Evolutionary conservation across 2,888 invertebrate genomes (phyloP), one percentile per base, ranked within the genome.

Genomic region (Aricia artaxerxes): DNA sequence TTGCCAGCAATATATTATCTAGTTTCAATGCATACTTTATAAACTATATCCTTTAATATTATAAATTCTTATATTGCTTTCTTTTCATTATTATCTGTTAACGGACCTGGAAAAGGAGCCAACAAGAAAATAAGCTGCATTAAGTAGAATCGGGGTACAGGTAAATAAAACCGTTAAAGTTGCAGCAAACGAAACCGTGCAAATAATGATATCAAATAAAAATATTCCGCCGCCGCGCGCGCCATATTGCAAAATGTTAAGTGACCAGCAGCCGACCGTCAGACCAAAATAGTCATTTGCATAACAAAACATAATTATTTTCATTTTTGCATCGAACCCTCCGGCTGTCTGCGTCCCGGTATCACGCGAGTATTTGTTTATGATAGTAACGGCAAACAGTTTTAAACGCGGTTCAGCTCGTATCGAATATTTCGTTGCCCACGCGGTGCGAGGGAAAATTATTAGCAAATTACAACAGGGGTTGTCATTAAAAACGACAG

Each of bases 271-370:
- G 76, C 57, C 35, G 57, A 24, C 53, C 53, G 57, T 40, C 77
- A 38, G 77, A 77, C 77, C 40, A 77, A 77, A 77, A 77, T 77
- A 77, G 24, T 57, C 24, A 77, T 40, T 77, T 77, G 77, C 60
- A 61, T 61, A 61, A 77, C 57, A 77, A 77, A 77, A 61, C 16
- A 77, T 77, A 61, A 77, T 61, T 44, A 61, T 77, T 61, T 77
- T 61, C 44, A 61, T 61, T 61, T 61, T 77, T 64, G 61, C 60
- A 61, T 35, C 61, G 40, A 60, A 57, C 61, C 77, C 73, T 40
- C 73, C 73, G 44, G 11, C 69, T 35, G 69, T 69, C 69, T 69
- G 69, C 69, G 69, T 69, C 35, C 69, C 69, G 69, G 35, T 69
- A 69, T 38, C 69, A 69, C 35, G 69, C 69, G 69, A 69, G 69